Evolutionary conservation across 1,140 invertebrate genomes (phyloP).

Genomic region (Drosophila arawakana): DNA sequence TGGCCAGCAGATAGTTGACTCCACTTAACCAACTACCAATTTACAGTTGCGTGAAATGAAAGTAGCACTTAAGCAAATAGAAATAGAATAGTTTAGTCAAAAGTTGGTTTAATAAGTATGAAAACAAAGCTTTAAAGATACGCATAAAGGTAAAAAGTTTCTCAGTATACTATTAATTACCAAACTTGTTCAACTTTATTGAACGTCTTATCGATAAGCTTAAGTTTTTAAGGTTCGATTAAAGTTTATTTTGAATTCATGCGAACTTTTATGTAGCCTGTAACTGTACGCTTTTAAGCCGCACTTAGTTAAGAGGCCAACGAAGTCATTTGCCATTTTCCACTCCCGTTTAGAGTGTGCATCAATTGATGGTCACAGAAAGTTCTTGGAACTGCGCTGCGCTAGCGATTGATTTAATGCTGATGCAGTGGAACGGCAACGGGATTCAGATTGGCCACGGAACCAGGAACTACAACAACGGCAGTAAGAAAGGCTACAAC

Average conservation of each 20-base stretch:
- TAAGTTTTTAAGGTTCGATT: too few species aligned
- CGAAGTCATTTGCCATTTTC: constrained; percentile 32
- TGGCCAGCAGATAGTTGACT: constrained; percentile 61
- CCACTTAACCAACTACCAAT: constrained; percentile 50
- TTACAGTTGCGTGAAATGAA: not conserved
- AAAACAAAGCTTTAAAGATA: too few species aligned
- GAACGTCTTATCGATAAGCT: too few species aligned
- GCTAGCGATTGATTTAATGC: constrained; percentile 64
- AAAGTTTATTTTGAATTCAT: constrained; percentile 1
- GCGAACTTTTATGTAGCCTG: not conserved
- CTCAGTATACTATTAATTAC: too few species aligned
- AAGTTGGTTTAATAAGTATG: too few species aligned
- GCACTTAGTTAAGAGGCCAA: constrained; percentile 12
- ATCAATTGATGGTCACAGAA: constrained; percentile 38
- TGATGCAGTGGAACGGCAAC: constrained; percentile 50
- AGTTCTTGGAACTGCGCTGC: constrained; percentile 47
- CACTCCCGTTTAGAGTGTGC: constrained; percentile 48
- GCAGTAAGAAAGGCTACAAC: not conserved
- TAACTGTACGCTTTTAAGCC: not conserved
- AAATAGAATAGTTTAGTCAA: not conserved
- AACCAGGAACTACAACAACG: constrained; percentile 1
- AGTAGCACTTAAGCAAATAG: not conserved
- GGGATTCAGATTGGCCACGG: constrained; percentile 41
- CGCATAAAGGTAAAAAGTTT: too few species aligned
- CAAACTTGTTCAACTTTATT: too few species aligned